Evolutionary conservation across 1,140 invertebrate genomes (phyloP), one percentile per base, ranked within the genome.

Genomic region (Drosophila seguyi): DNA sequence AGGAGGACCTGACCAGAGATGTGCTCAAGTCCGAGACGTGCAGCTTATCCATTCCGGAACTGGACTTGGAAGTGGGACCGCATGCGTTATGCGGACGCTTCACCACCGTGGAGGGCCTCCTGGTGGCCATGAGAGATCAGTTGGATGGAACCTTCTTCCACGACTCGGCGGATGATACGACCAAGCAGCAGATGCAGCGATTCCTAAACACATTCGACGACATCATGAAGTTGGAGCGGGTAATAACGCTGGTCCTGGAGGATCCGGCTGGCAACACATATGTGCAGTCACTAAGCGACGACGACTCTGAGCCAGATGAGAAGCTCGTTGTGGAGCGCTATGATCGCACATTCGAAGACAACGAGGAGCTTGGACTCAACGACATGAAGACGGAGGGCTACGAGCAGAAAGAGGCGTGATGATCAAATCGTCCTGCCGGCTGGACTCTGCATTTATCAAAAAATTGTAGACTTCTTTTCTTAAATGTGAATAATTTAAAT

Each of bases 241-340:
- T 94, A 6, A 93, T 96, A 41, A 98, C 97, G 1, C 78, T 99
- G 4, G 93, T 99, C 18, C 92, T 99, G 45, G 97, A 99, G 93
- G 99, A 99, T 94, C 98, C 98, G 14, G 97, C 98, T 39, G 99
- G 99, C 14, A 99, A 99, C 93, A 99, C 98, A 83, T 99, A 99
- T 92, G 93, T 99, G 42, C 98, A 99, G 94, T 97, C 97, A 91
- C 92, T 98, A 0, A 95, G 94, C 44, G 96, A 96, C 31, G 95
- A 96, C 56, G 95, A 96, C 59, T 95, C 96, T 18, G 78, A 87
- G 38, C 93, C 94, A 11, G 96, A 97, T 91, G 93, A 95, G 4
- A 95, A 95, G 79, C 93, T 99, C 48, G 95, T 93, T 41, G 95
- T 99, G 18, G 95, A 94, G 2, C 94, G 95, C 29, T 99, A 99